These are phyloP conservation scores for Corythaixoides concolor DNA, from an alignment of 2,113 vertebrate genomes.

Conservation along the genomic window DNA sequence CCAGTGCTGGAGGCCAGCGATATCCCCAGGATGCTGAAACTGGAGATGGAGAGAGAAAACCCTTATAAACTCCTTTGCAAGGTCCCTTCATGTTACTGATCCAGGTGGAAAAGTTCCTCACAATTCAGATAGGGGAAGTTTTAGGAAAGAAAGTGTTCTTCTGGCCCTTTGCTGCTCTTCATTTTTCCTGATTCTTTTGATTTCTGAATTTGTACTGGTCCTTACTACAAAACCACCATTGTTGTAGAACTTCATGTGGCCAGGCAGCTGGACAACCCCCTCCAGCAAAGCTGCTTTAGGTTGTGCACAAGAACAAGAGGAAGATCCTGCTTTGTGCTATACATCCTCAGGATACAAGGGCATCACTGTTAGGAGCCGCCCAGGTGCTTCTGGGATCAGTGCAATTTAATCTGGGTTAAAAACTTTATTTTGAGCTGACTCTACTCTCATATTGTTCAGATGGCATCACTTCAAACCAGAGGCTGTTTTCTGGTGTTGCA, in stretches of 20 bases:
- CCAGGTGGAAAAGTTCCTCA: neutral
- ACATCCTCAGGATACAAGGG: neutral
- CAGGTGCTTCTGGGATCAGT: fast-evolving
- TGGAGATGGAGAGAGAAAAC: slow-evolving; percentile 44
- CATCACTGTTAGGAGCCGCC: fast-evolving
- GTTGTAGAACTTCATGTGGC: neutral
- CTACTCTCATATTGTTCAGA: neutral
- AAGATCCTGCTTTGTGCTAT: neutral
- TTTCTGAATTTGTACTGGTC: neutral
- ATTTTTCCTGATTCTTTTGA: neutral
- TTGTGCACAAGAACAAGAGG: neutral
- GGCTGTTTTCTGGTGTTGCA: neutral
- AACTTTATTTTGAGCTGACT: neutral
- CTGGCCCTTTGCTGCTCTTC: neutral
- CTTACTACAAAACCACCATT: neutral
- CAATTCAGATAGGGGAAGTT: neutral
- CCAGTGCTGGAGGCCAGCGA: neutral
- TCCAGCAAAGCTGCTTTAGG: neutral
- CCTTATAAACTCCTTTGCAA: neutral
- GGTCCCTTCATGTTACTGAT: neutral
- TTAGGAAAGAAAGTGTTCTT: neutral
- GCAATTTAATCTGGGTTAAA: neutral
- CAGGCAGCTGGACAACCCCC: neutral
- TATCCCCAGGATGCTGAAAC: slow-evolving; percentile 53
- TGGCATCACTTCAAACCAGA: neutral